Conservation (phyloP, 2,797 vertebrate genomes). For the Intellagama lesueurii region DNA sequence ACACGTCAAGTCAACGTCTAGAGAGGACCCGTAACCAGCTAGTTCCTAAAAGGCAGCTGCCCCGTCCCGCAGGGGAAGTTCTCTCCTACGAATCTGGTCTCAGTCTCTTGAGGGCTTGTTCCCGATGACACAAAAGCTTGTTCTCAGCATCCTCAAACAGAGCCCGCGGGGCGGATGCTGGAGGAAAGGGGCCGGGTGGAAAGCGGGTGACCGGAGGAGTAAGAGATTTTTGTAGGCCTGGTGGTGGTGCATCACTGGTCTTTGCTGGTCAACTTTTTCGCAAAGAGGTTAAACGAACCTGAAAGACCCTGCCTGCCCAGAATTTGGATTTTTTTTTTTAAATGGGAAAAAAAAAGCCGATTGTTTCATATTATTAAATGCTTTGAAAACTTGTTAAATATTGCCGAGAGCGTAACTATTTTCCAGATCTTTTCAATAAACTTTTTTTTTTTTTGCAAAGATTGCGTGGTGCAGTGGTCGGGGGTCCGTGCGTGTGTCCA, state of each 20-base stretch:
- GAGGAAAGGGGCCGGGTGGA: background rate
- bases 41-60: background rate
- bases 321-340: constrained; percentile 58
- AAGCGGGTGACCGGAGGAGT: background rate
- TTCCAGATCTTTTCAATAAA: constrained; percentile 91
- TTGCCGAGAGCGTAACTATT: constrained; percentile 77
- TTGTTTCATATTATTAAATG: constrained; percentile 80
- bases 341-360: constrained; percentile 63
- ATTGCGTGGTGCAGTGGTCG: constrained; percentile 13
- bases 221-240: background rate
- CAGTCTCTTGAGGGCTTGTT: too few species aligned
- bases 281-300: background rate
- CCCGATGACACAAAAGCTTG: accelerated
- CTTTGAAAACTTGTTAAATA: constrained; percentile 77
- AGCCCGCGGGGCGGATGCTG: background rate
- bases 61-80: too few species aligned
- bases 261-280: background rate
- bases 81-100: too few species aligned
- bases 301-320: constrained; percentile 27
- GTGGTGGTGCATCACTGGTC: too few species aligned
- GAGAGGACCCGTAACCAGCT: background rate
- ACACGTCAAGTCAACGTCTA: background rate
- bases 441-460: constrained; percentile 74
- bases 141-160: background rate
- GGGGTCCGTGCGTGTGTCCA: background rate